Evolutionary conservation across 1,140 invertebrate species (phyloP).

Genomic region (Dolichoris vasculosae): DNA sequence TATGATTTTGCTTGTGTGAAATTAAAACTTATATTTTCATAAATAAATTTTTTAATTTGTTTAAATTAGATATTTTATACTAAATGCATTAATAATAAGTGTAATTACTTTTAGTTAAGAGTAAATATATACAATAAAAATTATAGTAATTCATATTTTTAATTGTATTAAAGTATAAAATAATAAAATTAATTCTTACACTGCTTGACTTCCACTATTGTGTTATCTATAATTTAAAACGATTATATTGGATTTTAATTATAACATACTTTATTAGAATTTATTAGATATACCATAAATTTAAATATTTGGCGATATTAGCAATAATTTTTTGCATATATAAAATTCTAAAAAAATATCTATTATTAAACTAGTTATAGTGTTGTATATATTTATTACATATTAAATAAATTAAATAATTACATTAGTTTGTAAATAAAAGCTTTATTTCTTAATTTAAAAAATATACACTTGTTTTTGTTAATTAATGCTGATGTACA

Average conservation of each 20-base stretch:
- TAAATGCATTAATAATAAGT: too few relatives aligned
- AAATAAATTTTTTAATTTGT: constrained; percentile 3
- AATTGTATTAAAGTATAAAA: not conserved
- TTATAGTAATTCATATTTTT: not conserved
- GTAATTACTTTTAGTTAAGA: constrained; percentile 26
- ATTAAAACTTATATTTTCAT: constrained; percentile 22
- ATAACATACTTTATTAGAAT: too few relatives aligned
- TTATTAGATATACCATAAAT: too few relatives aligned
- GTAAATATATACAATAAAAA: constrained; percentile 13
- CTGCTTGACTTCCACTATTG: too few relatives aligned
- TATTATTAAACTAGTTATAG: not conserved
- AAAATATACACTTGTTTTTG: constrained; percentile 27
- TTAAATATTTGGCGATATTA: too few relatives aligned
- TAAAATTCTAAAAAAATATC: too few relatives aligned
- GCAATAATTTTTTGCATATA: too few relatives aligned
- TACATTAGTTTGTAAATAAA: not conserved
- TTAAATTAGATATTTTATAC: too few relatives aligned
- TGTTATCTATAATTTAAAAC: too few relatives aligned
- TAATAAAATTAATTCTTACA: not conserved
- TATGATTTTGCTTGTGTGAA: too few relatives aligned
- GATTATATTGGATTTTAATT: too few relatives aligned
- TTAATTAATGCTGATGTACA: not conserved
- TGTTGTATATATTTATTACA: not conserved
- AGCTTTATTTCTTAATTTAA: constrained; percentile 3
- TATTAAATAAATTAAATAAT: not conserved